Conservation (phyloP, 2,797 vertebrate genomes). For the Xenentodon cancila region DNA sequence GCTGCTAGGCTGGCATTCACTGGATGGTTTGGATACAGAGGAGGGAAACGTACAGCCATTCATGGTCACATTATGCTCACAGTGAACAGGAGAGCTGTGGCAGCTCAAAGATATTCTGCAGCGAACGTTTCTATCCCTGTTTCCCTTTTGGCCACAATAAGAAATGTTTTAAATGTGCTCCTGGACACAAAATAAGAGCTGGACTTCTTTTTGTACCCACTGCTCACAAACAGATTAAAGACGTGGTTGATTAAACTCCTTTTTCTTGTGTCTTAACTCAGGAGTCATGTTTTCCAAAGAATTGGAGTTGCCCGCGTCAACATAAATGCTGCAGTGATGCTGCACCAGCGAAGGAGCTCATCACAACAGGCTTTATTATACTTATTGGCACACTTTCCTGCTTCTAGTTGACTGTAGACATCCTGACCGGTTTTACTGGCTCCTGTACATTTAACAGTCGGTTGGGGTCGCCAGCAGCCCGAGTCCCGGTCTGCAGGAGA, state of each 20-base stretch:
- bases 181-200: constrained; percentile 14
- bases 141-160: constrained; percentile 21
- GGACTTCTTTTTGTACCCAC: background rate
- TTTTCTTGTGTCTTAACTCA: background rate
- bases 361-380: no score
- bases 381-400: no score
- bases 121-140: constrained; percentile 21
- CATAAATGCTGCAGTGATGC: background rate
- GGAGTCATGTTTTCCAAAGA: no score
- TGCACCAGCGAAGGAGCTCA: no score
- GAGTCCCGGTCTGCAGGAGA: constrained; percentile 6
- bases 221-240: constrained; percentile 14
- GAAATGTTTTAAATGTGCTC: constrained; percentile 41
- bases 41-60: constrained; percentile 70
- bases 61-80: constrained; percentile 66
- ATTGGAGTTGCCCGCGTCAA: no score
- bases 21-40: constrained; percentile 65
- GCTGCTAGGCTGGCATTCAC: constrained; percentile 71
- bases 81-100: constrained; percentile 45
- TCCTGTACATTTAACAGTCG: constrained; percentile 64
- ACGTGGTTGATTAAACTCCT: background rate
- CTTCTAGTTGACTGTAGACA: no score
- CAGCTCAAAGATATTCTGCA: constrained; percentile 47
- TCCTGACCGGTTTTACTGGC: constrained; percentile 12
- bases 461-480: constrained; percentile 80